Evolutionary conservation across 1,140 invertebrate genomes (phyloP).

Genomic region (Dinoponera quadriceps): DNA sequence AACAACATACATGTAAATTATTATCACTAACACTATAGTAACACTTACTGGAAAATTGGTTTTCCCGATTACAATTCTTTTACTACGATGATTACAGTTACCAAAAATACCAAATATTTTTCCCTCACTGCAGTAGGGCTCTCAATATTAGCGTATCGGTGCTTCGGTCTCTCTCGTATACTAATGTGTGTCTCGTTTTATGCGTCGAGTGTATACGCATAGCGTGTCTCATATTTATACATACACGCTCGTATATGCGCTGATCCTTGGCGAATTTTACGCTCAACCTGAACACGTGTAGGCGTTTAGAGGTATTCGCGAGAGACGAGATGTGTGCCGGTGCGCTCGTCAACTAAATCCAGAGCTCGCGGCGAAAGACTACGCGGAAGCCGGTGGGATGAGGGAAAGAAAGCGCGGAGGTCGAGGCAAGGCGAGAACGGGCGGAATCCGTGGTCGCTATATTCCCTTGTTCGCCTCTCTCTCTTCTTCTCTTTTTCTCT

Average conservation of each 20-base stretch:
- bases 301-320: slow-evolving; percentile 21
- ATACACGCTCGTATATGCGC: not conserved
- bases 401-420: slow-evolving; percentile 24
- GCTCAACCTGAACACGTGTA: slow-evolving; percentile 33
- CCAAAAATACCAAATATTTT: too few species aligned
- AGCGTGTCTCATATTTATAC: not conserved
- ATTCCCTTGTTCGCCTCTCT: too few species aligned
- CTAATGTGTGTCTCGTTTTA: not conserved
- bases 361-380: slow-evolving; percentile 46
- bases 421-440: not conserved
- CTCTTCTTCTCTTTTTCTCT: slow-evolving; percentile 19
- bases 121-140: too few species aligned
- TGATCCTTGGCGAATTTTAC: slow-evolving; percentile 40
- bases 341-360: slow-evolving; percentile 55
- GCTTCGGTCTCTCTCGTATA: too few species aligned
- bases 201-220: not conserved
- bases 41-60: too few species aligned
- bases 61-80: too few species aligned
- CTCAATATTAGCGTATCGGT: too few species aligned
- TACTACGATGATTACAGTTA: too few species aligned
- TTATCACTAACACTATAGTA: too few species aligned
- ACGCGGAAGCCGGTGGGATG: slow-evolving; percentile 34
- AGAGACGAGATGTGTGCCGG: slow-evolving; percentile 11
- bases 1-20: too few species aligned
- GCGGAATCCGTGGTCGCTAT: not conserved